Percentiles rank a stretch among this genome's conserved stretches.
These are phyloP conservation scores for Coelogynopora nodosa DNA, from an alignment of 2,888 invertebrate genomes.

Conservation along the genomic window DNA sequence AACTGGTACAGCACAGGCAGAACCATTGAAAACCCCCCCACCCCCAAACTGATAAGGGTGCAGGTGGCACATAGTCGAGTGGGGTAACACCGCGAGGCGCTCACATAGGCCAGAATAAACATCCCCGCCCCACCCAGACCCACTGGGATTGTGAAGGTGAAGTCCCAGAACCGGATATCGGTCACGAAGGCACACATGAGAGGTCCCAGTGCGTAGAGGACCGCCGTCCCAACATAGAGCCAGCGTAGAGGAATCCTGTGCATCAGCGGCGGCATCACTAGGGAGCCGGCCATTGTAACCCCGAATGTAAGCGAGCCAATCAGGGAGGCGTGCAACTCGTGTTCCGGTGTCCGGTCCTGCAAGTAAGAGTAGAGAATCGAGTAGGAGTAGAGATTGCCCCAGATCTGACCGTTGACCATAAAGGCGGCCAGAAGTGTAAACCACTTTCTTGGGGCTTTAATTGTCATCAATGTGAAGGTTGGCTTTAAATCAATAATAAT, in stretches of 20 bases:
- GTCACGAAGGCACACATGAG: not conserved
- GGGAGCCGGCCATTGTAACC: not conserved
- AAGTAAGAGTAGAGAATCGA: not conserved
- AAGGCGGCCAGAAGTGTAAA: not conserved
- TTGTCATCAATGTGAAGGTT: too few relatives aligned
- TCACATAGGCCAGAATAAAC: not conserved
- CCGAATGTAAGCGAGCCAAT: not conserved
- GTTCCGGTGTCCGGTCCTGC: not conserved
- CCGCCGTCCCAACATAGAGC: not conserved
- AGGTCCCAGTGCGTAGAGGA: not conserved
- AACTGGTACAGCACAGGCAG: not conserved
- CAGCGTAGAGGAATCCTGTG: not conserved
- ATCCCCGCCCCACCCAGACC: not conserved
- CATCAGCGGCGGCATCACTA: not conserved
- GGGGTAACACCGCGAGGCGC: not conserved
- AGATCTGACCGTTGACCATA: not conserved
- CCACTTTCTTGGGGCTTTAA: too few relatives aligned
- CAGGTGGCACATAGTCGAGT: not conserved
- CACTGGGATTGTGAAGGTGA: not conserved
- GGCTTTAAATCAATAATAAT: too few relatives aligned
- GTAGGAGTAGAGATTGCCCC: slow-evolving; percentile 11
- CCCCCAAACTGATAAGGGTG: not conserved
- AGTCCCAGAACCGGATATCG: not conserved
- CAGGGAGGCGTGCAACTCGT: not conserved
- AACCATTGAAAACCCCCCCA: not conserved